Evolutionary conservation across 2,888 invertebrate genomes (phyloP).

Genomic region (Rapana venosa): DNA sequence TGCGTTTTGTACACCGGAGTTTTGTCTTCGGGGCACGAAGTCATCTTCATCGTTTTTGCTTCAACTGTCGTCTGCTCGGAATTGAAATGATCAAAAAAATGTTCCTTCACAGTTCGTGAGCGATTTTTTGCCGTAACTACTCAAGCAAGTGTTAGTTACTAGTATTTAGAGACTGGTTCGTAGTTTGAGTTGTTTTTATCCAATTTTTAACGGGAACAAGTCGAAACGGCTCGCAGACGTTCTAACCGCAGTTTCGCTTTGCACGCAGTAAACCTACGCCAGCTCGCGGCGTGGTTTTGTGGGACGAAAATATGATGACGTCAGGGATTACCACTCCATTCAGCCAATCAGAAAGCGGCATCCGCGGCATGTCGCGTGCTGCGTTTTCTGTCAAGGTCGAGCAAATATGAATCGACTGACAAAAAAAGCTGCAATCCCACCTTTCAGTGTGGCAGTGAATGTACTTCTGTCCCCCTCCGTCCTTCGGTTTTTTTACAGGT

Average conservation of each 20-base stretch:
- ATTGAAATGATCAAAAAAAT: background rate
- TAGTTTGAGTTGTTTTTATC: no score
- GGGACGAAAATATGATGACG: slow-evolving; percentile 33
- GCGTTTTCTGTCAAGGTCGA: slow-evolving; percentile 8
- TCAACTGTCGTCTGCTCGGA: background rate
- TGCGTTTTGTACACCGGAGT: slow-evolving; percentile 42
- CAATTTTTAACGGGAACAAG: background rate
- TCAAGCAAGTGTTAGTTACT: slow-evolving; percentile 16
- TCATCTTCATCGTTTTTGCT: slow-evolving; percentile 45
- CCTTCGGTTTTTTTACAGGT: background rate
- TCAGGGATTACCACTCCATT: slow-evolving; percentile 40
- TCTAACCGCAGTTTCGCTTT: slow-evolving; percentile 15
- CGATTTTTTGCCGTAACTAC: slow-evolving; percentile 21
- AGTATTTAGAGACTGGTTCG: background rate
- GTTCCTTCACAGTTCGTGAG: background rate
- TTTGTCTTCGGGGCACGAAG: slow-evolving; percentile 46
- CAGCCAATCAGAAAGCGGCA: slow-evolving; percentile 39
- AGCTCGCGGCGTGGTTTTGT: slow-evolving; percentile 21
- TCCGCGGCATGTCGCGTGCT: slow-evolving; percentile 17
- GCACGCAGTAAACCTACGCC: slow-evolving; percentile 13
- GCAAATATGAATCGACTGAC: slow-evolving; percentile 34
- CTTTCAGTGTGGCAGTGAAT: background rate
- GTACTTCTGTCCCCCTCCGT: background rate
- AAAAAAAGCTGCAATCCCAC: background rate
- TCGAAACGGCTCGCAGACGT: background rate